A percentile compares a stretch with the other conserved stretches of the same genome.
These are phyloP conservation scores for Onychomys arenicola DNA, from an alignment of 2,797 vertebrate genomes.

Conservation along the genomic window DNA sequence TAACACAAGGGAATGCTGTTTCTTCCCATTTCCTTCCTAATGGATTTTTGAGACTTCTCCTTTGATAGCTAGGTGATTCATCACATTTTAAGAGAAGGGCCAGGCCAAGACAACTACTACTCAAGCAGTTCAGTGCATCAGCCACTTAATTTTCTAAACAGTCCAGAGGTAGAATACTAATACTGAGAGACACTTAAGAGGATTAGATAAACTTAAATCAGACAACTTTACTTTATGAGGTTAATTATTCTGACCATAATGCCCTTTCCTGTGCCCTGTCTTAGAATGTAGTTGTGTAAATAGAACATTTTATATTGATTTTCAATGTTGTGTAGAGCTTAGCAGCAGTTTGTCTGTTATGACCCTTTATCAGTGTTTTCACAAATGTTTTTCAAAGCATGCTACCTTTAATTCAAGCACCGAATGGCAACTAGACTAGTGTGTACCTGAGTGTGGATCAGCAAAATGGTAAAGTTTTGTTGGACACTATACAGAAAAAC, in stretches of 20 bases:
- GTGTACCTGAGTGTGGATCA: neutral
- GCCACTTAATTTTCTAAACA: neutral
- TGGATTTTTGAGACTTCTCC: neutral
- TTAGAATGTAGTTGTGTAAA: too few species aligned
- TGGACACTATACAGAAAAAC: neutral
- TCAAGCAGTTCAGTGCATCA: neutral
- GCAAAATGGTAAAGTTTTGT: neutral
- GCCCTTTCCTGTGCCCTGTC: neutral
- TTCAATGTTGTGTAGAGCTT: neutral
- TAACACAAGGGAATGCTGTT: neutral
- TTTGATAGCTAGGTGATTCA: neutral
- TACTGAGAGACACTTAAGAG: neutral
- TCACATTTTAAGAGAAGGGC: neutral
- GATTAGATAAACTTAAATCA: neutral
- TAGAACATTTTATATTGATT: neutral
- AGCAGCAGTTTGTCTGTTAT: neutral
- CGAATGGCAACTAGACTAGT: rapidly evolving
- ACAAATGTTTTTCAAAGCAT: neutral
- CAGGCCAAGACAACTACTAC: too few species aligned
- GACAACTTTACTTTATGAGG: neutral
- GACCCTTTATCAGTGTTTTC: rapidly evolving
- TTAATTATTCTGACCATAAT: neutral
- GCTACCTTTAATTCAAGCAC: neutral
- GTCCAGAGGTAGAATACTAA: neutral
- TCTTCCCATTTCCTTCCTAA: neutral